Conservation (phyloP, 2,888 invertebrate species). For the Blera fallax region DNA sequence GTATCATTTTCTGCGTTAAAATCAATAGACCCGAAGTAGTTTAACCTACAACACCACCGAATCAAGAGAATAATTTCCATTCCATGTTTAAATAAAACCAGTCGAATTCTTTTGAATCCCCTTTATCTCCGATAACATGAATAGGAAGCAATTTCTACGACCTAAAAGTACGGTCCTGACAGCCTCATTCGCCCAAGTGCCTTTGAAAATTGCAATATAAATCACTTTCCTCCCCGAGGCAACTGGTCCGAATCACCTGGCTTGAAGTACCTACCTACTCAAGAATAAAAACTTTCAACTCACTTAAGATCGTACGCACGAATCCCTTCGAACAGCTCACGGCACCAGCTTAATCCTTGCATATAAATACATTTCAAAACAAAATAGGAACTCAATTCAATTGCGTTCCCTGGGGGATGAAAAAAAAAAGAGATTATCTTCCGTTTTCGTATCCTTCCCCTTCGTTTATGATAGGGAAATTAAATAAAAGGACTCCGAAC, state of each 20-base stretch:
- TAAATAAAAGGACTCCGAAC: conserved; percentile 30
- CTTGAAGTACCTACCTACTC: too few species aligned
- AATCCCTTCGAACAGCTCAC: background rate
- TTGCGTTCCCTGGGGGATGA: conserved; percentile 5
- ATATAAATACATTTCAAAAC: conserved; percentile 49
- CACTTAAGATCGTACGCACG: conserved; percentile 22
- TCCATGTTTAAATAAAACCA: background rate
- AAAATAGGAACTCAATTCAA: conserved; percentile 50
- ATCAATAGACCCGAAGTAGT: background rate
- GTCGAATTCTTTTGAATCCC: background rate
- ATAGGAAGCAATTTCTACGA: background rate
- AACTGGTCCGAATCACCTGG: conserved; percentile 21
- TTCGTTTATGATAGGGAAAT: conserved; percentile 23
- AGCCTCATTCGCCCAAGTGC: background rate
- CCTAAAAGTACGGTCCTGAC: conserved; percentile 8
- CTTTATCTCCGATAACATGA: background rate
- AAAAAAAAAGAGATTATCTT: conserved; percentile 37
- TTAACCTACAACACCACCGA: background rate
- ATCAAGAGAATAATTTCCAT: background rate
- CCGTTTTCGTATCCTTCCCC: conserved; percentile 8
- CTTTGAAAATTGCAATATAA: conserved; percentile 43
- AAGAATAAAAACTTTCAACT: conserved; percentile 13
- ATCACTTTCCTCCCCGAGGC: conserved; percentile 14
- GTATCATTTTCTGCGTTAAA: background rate
- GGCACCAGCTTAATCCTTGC: conserved; percentile 26